Conservation (phyloP, 2,888 invertebrate species). For the Eilema sororculum region DNA sequence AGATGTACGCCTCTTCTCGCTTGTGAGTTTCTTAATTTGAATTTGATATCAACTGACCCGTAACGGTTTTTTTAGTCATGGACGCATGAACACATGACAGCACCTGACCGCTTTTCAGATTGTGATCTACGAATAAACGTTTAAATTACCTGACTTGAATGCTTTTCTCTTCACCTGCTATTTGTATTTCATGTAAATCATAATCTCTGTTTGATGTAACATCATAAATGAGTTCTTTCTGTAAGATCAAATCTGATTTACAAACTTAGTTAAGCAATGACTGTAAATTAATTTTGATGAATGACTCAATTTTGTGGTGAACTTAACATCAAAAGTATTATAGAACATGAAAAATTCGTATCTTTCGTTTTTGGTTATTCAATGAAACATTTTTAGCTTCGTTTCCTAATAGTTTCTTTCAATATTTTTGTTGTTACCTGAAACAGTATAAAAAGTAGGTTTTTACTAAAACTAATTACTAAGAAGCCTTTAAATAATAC, state of each 20-base stretch:
- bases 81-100: conserved; percentile 26
- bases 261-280: not conserved
- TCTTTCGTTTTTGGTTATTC: too few relatives aligned
- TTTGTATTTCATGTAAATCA: conserved; percentile 5
- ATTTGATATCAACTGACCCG: conserved; percentile 48
- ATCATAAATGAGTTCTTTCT: not conserved
- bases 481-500: too few relatives aligned
- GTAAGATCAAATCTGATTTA: not conserved
- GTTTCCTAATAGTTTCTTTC: too few relatives aligned
- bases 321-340: not conserved
- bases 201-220: not conserved
- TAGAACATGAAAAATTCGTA: not conserved
- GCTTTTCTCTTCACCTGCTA: not conserved
- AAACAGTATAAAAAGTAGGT: too few relatives aligned
- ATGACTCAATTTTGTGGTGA: not conserved
- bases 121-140: conserved; percentile 43
- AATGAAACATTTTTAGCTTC: too few relatives aligned
- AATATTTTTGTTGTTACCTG: too few relatives aligned
- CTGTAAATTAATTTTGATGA: too few relatives aligned
- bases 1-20: not conserved
- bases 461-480: too few relatives aligned
- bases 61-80: conserved; percentile 44
- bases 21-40: conserved; percentile 37
- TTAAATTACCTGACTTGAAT: conserved; percentile 35
- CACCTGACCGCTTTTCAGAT: conserved; percentile 39